Evolutionary conservation across 2,888 invertebrate genomes (phyloP), one percentile per base, ranked within the genome.

Genomic region (Eustalomyia histrio): DNA sequence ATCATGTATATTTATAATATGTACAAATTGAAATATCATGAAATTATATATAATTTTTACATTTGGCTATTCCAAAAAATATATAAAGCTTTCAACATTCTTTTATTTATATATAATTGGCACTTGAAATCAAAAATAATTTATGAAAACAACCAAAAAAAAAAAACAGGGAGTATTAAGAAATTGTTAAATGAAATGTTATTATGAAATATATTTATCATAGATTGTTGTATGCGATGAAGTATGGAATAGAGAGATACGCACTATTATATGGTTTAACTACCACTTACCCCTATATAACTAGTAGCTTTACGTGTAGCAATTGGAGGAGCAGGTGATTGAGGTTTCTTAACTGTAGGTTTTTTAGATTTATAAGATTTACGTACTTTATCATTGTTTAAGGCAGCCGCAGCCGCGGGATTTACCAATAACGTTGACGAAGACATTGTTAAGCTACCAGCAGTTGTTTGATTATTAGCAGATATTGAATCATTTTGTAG

Each of bases 301-400:
- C 93, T 93, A 83, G 93, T 93, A 72, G 92, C 93, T 87, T 92
- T 93, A 84, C 93, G 90, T 88, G 93, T 93, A 83, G 91, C 87
- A 84, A 85, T 91, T 79, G 92, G 92, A 83, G 93, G 92, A 76
- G 90, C 91, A 84, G 90, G 88, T 80, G 90, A 90, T 72, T 85
- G 85, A 87, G 85, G 89, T 91, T 88, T 91, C 87, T 81, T 88
- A 87, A 87, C 86, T 84, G 86, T 86, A 43, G 76, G 47, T 39
- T 57, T 76, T 60, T 33, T 80, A 10, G 60, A 65, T 58, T 80
- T 80, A 57, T 64, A 72, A 35, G 67, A 67, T 74, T 81, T 81
- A 81, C 81, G 81, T 81, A 81, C 81, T 81, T 81, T 81, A 78
- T 74, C 78, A 39, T 76, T 78, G 50, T 18, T 71, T 12, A 58